Base-by-base conservation (phyloP, 2,888 invertebrate genomes). In the Suillia variegata region DNA sequence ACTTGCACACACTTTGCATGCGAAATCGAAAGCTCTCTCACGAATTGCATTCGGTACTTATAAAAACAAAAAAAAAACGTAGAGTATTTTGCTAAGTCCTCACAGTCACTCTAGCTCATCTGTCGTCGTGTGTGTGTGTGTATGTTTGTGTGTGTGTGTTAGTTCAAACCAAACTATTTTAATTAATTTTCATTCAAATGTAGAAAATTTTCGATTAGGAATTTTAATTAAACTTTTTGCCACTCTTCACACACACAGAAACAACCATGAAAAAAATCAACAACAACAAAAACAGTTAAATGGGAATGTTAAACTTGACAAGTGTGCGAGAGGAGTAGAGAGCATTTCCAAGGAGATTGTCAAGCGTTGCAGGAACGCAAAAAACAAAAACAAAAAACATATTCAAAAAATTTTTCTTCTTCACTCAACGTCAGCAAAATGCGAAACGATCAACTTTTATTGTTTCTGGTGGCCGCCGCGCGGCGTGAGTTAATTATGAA, bases 151-250 rank as follows among this genome's bases (percentile, higher is more conserved):
- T 34, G 31, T n/a, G 34, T 50, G 33, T 42, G 31, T 50, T 48
- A 24, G 58, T 59, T 63, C 51, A 62, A 55, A 62, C 45, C 67
- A 73, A 75, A 75, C 77, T 75, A 75, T 75, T 75, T 77, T 77
- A 77, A 75, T 75, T 76, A 74, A 73, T 75, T 75, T 68, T 61
- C 69, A 76, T 70, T 72, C 66, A 71, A 73, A 68, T 73, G 71
- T 63, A 67, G 68, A 70, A 68, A 67, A 73, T 70, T 77, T 75
- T 70, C 66, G 68, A 76, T 67, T 70, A 67, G 72, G 74, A 76
- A 74, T 75, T 76, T 76, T 74, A 76, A 74, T 75, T 74, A 76
- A 74, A 74, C 65, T 73, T 76, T n/a, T 67, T 67, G 67, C 69
- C 63, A 66, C 64, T n/a, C n/a, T 62, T 64, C 54, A 61, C 63